A percentile compares a stretch with the other conserved stretches of the same genome.
Conservation (phyloP, 1,140 invertebrate species). For the Drosophila asahinai region DNA sequence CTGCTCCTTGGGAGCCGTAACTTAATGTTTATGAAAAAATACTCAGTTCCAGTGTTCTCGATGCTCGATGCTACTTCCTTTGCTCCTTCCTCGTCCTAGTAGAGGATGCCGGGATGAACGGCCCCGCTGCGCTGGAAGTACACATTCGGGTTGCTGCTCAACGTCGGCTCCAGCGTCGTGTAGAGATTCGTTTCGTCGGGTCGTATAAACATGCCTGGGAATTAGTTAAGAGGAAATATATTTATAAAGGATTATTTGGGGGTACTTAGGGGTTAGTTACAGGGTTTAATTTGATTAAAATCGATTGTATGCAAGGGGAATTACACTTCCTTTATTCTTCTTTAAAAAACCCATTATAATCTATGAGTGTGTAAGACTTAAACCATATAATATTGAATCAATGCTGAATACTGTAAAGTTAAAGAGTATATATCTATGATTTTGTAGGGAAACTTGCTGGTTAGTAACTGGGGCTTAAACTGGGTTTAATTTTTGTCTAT, state of each 20-base stretch:
- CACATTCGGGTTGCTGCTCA: slow-evolving; percentile 94
- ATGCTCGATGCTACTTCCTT: slow-evolving; percentile 44
- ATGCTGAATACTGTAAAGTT: too few species aligned
- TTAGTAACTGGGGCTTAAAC: too few species aligned
- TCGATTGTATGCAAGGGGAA: background rate
- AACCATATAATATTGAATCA: too few species aligned
- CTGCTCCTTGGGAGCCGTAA: slow-evolving; percentile 81
- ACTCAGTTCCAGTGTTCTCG: slow-evolving; percentile 81
- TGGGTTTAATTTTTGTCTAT: too few species aligned
- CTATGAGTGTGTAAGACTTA: too few species aligned
- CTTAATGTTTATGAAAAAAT: slow-evolving; percentile 77
- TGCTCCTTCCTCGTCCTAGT: slow-evolving; percentile 85
- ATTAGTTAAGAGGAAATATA: slow-evolving; percentile 29
- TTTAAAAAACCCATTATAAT: background rate
- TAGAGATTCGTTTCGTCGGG: slow-evolving; percentile 92
- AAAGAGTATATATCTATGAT: too few species aligned
- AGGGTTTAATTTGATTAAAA: background rate
- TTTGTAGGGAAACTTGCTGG: too few species aligned
- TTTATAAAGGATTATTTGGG: background rate
- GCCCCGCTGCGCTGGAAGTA: slow-evolving; percentile 92
- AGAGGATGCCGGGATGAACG: slow-evolving; percentile 93
- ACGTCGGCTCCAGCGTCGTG: slow-evolving; percentile 92
- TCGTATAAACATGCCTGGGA: slow-evolving; percentile 89
- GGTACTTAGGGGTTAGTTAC: background rate
- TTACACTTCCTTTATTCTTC: too few species aligned